Conservation (phyloP, 2,113 vertebrate species). For the Labeo rohita region DNA sequence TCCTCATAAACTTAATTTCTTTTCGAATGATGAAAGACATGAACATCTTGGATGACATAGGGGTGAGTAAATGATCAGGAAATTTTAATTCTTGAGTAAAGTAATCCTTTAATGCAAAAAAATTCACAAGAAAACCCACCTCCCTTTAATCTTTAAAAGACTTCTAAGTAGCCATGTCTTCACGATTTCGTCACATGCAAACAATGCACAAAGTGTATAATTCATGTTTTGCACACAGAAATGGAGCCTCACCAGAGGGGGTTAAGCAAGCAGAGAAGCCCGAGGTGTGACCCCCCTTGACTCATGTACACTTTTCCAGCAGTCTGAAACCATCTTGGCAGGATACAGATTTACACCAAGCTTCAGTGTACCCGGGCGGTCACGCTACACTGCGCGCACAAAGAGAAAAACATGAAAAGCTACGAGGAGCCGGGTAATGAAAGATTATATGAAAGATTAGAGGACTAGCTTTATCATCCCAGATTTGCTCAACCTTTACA, state of each 20-base stretch:
- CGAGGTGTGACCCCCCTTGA: conserved; percentile 26
- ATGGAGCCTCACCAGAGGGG: conserved; percentile 50
- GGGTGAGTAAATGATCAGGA: too few relatives aligned
- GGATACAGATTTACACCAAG: neutral
- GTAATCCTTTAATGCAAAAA: too few relatives aligned
- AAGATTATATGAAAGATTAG: conserved; percentile 39
- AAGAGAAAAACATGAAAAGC: conserved; percentile 39
- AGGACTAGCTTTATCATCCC: conserved; percentile 12
- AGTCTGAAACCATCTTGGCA: conserved; percentile 53
- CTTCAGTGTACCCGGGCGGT: conserved; percentile 35
- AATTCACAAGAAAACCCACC: too few relatives aligned
- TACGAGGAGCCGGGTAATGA: conserved; percentile 3
- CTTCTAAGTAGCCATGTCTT: neutral
- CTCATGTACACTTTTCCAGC: conserved; percentile 10
- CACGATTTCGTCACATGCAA: neutral
- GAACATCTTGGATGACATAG: too few relatives aligned
- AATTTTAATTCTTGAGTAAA: too few relatives aligned
- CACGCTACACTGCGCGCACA: conserved; percentile 32
- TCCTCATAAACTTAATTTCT: too few relatives aligned
- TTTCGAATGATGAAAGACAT: too few relatives aligned
- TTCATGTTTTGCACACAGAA: conserved; percentile 27
- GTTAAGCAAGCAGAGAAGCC: conserved; percentile 47
- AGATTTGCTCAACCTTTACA: conserved; percentile 43
- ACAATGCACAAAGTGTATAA: conserved; percentile 61
- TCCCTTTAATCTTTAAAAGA: neutral